phyloP scores from a whole-genome alignment of 2,797 vertebrate genomes.

The Hirundo rustica region DNA sequence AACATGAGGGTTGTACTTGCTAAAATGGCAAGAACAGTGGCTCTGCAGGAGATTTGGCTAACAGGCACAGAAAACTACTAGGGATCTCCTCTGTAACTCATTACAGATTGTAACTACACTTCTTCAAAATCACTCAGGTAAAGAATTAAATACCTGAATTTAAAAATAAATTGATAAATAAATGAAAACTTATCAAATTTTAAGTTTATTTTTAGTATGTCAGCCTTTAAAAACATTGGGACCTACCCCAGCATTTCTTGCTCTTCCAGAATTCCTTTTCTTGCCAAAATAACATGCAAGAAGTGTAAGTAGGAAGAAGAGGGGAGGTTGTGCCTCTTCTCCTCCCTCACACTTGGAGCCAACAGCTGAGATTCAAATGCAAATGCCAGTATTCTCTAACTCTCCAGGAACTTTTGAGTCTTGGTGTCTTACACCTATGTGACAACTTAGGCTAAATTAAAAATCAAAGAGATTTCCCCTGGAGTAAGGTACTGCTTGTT shows the following conservation, averaged over 20 bases:
- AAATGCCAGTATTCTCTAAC: slow-evolving; percentile 16
- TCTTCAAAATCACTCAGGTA: not conserved
- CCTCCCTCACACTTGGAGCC: not conserved
- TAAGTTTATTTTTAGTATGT: not conserved
- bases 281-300: not conserved
- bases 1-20: not conserved
- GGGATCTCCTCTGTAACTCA: not conserved
- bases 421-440: slow-evolving; percentile 49
- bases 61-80: not conserved
- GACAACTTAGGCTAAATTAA: slow-evolving; percentile 47
- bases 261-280: not conserved
- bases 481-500: slow-evolving; percentile 28
- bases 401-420: slow-evolving; percentile 36
- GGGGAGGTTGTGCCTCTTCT: not conserved
- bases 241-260: not conserved
- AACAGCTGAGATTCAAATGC: slow-evolving; percentile 35
- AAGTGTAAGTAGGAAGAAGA: not conserved
- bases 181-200: not conserved
- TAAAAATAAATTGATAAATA: not conserved
- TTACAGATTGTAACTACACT: not conserved
- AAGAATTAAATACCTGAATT: not conserved
- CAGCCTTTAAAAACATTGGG: not conserved
- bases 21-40: not conserved
- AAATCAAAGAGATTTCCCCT: slow-evolving; percentile 50
- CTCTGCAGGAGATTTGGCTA: not conserved